Evolutionary conservation across 23 tunicate genomes (phyloP), one percentile per base, ranked within the genome.

Genomic region (Styela clava): DNA sequence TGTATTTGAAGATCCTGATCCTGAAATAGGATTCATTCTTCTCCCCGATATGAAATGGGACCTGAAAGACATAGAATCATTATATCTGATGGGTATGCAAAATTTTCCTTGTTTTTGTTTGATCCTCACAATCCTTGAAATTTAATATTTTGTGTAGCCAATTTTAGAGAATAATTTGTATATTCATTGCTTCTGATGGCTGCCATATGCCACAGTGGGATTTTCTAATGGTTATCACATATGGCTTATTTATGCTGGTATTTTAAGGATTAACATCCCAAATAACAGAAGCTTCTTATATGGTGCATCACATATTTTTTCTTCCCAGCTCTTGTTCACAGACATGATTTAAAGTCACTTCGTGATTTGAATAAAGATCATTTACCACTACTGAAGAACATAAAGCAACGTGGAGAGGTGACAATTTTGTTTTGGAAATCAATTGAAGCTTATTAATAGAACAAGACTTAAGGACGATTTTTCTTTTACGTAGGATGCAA

Each of bases 21-120:
- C 72, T 30, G 86, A 83, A 24, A 80, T 25, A 35, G 99, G 99
- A 0, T 95, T 95, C 70, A 64, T 95, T 1, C 68, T 95, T 25
- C 31, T 95, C 20, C 93, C 93, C 1, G 99, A 95, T 68, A 77
- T 87, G 89, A 95, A 95, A 69, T 95, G 99, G 99, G 84, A 95
- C 64, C 52, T 51, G 1, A 84, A 77, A 31, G 99, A 95, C 33
- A 21, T 70, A 21, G 44, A 64, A 2, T 71, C 95, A 22, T 65
- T 95, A 9, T 81, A 90, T 84, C 78, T 81, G 20, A 79, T 89
- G 19, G 95, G 92, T 9, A 61, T 23, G 52, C 7, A 67, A 23
- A 16, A 44, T 5, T 44, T 44, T 44, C 12, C n/a, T n/a, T n/a
- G n/a, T n/a, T n/a, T n/a, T n/a, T n/a, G n/a, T n/a, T n/a, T n/a